phyloP scores from a whole-genome alignment of 2,888 invertebrate species.

The Ommatoiulus sabulosus region DNA sequence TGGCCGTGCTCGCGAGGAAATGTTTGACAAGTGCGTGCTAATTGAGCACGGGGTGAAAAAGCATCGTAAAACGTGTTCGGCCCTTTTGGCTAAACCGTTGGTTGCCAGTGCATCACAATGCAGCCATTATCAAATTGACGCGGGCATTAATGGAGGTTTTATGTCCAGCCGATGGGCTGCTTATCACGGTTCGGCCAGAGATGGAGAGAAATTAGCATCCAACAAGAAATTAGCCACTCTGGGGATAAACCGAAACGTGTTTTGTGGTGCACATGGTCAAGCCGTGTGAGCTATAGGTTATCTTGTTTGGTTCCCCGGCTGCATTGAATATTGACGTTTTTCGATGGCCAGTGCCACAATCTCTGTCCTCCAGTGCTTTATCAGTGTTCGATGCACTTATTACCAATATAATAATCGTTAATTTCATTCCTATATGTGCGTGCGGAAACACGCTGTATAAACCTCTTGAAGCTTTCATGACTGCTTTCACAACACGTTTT shows the following conservation, averaged over 20 bases:
- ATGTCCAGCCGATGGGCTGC: not conserved
- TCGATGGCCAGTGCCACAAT: not conserved
- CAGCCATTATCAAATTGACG: conserved; percentile 1
- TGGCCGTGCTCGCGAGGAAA: not conserved
- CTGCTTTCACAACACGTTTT: not conserved
- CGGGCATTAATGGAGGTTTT: not conserved
- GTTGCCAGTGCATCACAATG: not conserved
- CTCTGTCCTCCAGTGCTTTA: not conserved
- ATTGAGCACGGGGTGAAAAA: not conserved
- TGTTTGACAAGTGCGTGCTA: conserved; percentile 24
- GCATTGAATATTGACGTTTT: conserved; percentile 20
- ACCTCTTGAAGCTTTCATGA: not conserved
- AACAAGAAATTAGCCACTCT: conserved; percentile 1
- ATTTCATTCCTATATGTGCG: not conserved
- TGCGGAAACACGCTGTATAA: not conserved
- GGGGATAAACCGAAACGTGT: not conserved
- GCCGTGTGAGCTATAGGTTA: not conserved
- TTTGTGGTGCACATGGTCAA: not conserved
- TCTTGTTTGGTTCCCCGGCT: not conserved
- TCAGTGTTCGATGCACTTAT: not conserved
- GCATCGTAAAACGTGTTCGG: not conserved
- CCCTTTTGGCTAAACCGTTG: not conserved
- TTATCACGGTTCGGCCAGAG: not conserved
- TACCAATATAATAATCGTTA: not conserved
- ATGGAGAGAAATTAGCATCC: not conserved